Base-by-base conservation (phyloP, 2,797 vertebrate genomes). In the Falco peregrinus region DNA sequence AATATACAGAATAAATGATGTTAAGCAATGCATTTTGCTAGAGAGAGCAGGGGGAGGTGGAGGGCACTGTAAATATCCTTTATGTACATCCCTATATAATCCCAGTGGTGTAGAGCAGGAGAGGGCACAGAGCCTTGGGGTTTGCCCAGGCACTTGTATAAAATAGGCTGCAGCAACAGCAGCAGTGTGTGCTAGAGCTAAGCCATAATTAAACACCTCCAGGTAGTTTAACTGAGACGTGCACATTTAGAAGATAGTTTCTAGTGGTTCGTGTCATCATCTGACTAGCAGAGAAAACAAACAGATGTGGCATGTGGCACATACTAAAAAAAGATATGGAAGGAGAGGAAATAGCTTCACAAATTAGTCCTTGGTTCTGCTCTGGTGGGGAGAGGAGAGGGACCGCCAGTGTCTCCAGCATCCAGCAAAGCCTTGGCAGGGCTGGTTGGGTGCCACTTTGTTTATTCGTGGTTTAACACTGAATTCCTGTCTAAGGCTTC, bases 191-290 rank as follows among this genome's bases (percentile, higher is more conserved):
- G 73, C 65, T 56, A 65, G 37, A 87, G 59, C 57, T 93, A 91
- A 97, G 87, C 63, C 68, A 39, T 84, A 91, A 96, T 96, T 96
- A 97, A 97, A 96, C 90, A 92, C 77, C 80, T 84, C 63, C 76
- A 91, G 87, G 75, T 89, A 87, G 87, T 94, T 94, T 74, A 96
- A 94, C 95, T 5, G 78, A 96, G 90, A 95, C 0, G 0, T 85
- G 68, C 68, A 68, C 68, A 65, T 95, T 82, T 60, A 63, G 86
- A 84, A 75, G 69, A 73, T 67, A 51, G 77, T 75, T 96, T 94
- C 91, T 67, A 79, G 73, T 29, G 5, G 61, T 86, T 89, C 61
- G 6, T 90, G 73, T 84, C 65, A 86, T 89, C 64, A 45, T 91
- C 87, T 93, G 87, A 90, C 87, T 87, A 74, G 47, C 43, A 74